Evolutionary conservation across 2,888 invertebrate genomes (phyloP).

Genomic region (Sympetrum striolatum): DNA sequence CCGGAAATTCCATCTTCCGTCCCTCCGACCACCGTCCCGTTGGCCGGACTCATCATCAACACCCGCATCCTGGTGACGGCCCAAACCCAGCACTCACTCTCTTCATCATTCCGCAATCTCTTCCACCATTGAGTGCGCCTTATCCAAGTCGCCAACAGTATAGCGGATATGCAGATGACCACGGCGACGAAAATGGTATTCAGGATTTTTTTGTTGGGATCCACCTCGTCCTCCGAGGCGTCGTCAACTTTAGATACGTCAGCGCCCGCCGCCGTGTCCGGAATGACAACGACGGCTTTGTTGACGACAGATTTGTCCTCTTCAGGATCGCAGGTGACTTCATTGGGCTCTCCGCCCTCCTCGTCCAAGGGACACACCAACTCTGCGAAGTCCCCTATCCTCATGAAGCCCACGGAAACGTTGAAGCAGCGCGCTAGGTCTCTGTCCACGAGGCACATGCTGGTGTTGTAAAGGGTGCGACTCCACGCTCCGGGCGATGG

Average conservation of each 20-base stretch:
- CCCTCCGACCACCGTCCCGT: slow-evolving; percentile 53
- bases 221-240: slow-evolving; percentile 42
- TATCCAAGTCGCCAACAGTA: slow-evolving; percentile 64
- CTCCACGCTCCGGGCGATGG: slow-evolving; percentile 8
- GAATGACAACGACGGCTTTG: neutral
- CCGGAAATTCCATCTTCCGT: slow-evolving; percentile 56
- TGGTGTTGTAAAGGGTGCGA: slow-evolving; percentile 58
- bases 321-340: neutral
- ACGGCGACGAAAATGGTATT: slow-evolving; percentile 64
- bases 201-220: slow-evolving; percentile 54
- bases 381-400: slow-evolving; percentile 68
- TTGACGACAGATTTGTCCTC: neutral
- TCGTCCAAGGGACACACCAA: slow-evolving; percentile 65
- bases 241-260: slow-evolving; percentile 47
- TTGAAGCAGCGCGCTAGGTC: slow-evolving; percentile 71
- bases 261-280: neutral
- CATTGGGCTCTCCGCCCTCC: slow-evolving; percentile 63
- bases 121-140: slow-evolving; percentile 68
- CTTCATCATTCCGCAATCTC: slow-evolving; percentile 60
- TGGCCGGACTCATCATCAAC: neutral
- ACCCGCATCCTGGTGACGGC: slow-evolving; percentile 52
- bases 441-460: slow-evolving; percentile 69
- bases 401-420: slow-evolving; percentile 68
- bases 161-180: slow-evolving; percentile 63
- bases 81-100: slow-evolving; percentile 56